A percentile compares a stretch with the other conserved stretches of the same genome.
These are phyloP conservation scores for Nebria brevicollis DNA, from an alignment of 2,888 invertebrate genomes.

Conservation along the genomic window DNA sequence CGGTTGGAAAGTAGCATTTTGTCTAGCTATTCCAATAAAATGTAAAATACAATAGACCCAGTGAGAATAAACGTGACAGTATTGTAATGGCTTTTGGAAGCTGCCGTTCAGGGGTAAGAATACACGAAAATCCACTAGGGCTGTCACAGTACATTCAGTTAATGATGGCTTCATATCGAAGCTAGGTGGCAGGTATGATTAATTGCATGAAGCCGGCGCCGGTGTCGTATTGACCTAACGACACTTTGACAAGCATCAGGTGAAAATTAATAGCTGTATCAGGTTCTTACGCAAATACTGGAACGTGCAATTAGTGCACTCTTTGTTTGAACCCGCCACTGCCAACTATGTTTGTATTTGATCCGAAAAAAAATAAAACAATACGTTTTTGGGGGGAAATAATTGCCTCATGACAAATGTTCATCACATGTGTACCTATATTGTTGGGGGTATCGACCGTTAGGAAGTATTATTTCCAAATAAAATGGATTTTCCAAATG, in stretches of 20 bases:
- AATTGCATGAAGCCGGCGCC: conserved; percentile 33
- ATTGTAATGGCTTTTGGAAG: conserved; percentile 36
- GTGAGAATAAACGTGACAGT: conserved; percentile 36
- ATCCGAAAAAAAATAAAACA: neutral
- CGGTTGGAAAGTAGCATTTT: conserved; percentile 15
- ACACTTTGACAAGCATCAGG: conserved; percentile 46
- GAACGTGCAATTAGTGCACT: conserved; percentile 30
- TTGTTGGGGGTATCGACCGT: neutral
- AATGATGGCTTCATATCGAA: conserved; percentile 45
- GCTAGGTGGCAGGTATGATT: conserved; percentile 37
- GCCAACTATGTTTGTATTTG: neutral
- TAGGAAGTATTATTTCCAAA: neutral
- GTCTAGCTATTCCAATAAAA: conserved; percentile 35
- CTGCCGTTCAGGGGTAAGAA: conserved; percentile 31
- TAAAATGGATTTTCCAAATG: neutral
- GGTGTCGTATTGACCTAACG: conserved; percentile 46
- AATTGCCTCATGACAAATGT: neutral
- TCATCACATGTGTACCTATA: neutral
- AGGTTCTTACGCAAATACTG: conserved; percentile 42
- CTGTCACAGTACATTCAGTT: conserved; percentile 40
- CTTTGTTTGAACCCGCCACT: conserved; percentile 31
- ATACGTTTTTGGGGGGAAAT: neutral
- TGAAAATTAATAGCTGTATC: conserved; percentile 44
- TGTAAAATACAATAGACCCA: conserved; percentile 40
- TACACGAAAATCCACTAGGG: conserved; percentile 45